These are phyloP conservation scores for Sapajus apella DNA, from an alignment of 2,113 vertebrate species.

Conservation along the genomic window DNA sequence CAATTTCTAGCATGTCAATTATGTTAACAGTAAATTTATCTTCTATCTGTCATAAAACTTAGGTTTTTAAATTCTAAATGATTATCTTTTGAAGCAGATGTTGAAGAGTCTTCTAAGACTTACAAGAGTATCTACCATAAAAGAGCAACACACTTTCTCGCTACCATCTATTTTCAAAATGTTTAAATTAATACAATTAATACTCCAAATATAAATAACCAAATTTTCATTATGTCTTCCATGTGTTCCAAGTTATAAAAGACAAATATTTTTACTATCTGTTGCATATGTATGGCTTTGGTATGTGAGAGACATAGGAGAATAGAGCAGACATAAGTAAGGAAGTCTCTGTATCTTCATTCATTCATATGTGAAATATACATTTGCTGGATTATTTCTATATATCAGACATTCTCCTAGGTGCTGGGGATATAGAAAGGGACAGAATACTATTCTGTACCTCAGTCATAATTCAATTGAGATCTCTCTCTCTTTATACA, in stretches of 20 bases:
- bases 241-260: background rate
- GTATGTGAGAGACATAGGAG: background rate
- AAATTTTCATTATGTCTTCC: background rate
- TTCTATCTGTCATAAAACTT: background rate
- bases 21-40: background rate
- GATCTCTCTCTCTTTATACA: background rate
- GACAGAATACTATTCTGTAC: background rate
- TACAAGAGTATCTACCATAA: background rate
- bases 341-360: background rate
- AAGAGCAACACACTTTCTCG: background rate
- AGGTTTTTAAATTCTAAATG: background rate
- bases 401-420: background rate
- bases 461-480: background rate
- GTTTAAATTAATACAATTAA: background rate
- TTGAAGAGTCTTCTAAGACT: background rate
- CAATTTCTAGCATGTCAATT: background rate
- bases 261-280: background rate
- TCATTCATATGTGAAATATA: background rate
- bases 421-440: background rate
- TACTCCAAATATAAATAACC: background rate
- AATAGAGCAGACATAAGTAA: background rate
- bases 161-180: background rate
- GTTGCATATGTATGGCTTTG: background rate
- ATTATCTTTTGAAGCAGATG: background rate
- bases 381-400: background rate